Evolutionary conservation across 1,140 invertebrate species (phyloP), one percentile per base, ranked within the genome.

Genomic region (Cotesia typhae): DNA sequence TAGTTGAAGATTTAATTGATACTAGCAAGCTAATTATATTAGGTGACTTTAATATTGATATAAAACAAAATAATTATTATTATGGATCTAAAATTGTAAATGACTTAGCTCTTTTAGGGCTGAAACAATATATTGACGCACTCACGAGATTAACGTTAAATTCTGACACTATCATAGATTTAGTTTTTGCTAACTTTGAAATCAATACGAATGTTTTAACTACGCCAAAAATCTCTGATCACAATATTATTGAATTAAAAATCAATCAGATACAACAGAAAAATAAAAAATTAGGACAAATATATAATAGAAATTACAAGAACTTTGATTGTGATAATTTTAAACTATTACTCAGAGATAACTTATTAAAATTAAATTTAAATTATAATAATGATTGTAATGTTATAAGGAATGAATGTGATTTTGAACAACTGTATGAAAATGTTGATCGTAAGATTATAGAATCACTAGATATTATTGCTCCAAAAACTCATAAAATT

Each of bases 171-270:
- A 17, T 17, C 17, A 72, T 72, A 20, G 63, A 72, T 57, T 47
- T 72, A n/a, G 70, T 67, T 17, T 66, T 72, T 59, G 65, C 70
- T 17, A 66, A 65, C 47, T 64, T 65, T 37, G 37, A 41, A 55
- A 35, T 72, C 12, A 5, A 14, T 7, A 57, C 63, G 5, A 36
- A 72, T 14, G 61, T 72, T 59, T 28, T 72, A 5, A 35, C 4
- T 3, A 66, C 47, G 10, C 70, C 70, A 59, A 72, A 38, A 66
- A 72, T 72, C 37, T 65, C 51, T 53, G 70, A 72, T 12, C 70
- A 72, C 14, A 28, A 51, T 20, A 53, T 53, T 12, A 37, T 65
- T 37, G 37, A 55, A 55, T 1, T 55, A 55, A 55, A 55, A 12
- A 55, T 55, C 14, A 17, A 55, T n/a, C 1, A 55, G 14, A n/a